Base-by-base conservation (phyloP, 2,888 invertebrate species). In the Ptychoptera albimana region DNA sequence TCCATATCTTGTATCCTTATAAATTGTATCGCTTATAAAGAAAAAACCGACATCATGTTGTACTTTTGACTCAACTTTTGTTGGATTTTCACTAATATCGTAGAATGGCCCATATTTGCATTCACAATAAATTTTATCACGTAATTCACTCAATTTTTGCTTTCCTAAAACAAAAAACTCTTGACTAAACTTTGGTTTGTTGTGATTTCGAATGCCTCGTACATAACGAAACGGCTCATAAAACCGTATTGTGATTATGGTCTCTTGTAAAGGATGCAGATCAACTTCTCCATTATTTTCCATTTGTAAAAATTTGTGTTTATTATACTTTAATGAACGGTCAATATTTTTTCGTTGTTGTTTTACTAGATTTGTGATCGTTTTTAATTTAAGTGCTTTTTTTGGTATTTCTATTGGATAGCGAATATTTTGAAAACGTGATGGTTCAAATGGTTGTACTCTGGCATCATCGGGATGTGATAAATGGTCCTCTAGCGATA, bases 21-120 rank as follows among this genome's bases (percentile, higher is more conserved):
- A 89, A 60, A 89, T 86, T 1, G 75, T 75, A 49, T 77, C 74
- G 50, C 83, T 77, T 44, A 91, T 82, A 56, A 79, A 87, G 52
- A 89, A 77, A 59, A 80, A 82, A 2, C 77, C 77, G 0, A 52
- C 41, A n/a, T 58, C 41, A 11, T 57, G 13, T 6, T 14, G 50
- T 0, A 55, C 54, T 7, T 54, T 34, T 1, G 56, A 55, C 3
- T 51, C 48, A 15, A 66, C 57, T 10, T 40, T 32, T 13, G 15
- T 31, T 0, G 75, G 74, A 38, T 67, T 55, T 4, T 67, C 54
- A 48, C 81, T 77, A 1, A 75, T 64, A 55, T 83, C 82, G 32
- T 69, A 63, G 14, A 75, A 67, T 50, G 74, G 63, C 45, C 72
- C 72, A 14, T 68, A 58, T 60, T 91, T 86, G 50, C 81, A 76